Evolutionary conservation across 1,140 invertebrate genomes (phyloP).

Genomic region (Medauroidea extradentata): DNA sequence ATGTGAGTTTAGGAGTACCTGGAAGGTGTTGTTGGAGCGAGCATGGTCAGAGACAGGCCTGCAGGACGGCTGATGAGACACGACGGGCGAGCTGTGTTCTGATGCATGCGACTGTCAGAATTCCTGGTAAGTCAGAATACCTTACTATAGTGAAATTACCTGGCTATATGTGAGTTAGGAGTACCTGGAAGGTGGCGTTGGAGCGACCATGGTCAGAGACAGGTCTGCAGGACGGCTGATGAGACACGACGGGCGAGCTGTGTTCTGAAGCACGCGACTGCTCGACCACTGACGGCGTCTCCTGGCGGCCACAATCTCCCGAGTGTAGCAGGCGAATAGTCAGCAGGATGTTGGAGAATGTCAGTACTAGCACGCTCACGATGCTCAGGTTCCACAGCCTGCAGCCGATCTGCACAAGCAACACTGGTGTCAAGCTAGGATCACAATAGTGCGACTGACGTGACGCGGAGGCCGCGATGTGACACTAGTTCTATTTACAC

Average conservation of each 20-base stretch:
- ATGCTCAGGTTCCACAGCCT: conserved; percentile 65
- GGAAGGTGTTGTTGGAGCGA: background rate
- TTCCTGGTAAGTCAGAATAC: too few species aligned
- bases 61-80: conserved; percentile 39
- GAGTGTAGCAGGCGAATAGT: conserved; percentile 61
- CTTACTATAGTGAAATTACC: too few species aligned
- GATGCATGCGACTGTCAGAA: too few species aligned
- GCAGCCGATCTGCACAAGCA: conserved; percentile 54
- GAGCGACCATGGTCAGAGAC: conserved; percentile 14
- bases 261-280: background rate
- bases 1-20: too few species aligned
- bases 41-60: conserved; percentile 27
- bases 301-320: conserved; percentile 37
- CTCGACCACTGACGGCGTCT: conserved; percentile 5
- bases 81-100: too few species aligned
- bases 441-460: too few species aligned
- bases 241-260: conserved; percentile 24
- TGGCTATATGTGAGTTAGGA: too few species aligned
- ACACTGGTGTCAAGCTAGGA: too few species aligned
- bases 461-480: too few species aligned
- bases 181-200: background rate
- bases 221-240: conserved; percentile 39
- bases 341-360: conserved; percentile 62
- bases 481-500: too few species aligned
- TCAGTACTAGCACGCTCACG: conserved; percentile 55